These are phyloP conservation scores for Beris chalybata DNA, from an alignment of 2,888 invertebrate genomes.

Conservation along the genomic window DNA sequence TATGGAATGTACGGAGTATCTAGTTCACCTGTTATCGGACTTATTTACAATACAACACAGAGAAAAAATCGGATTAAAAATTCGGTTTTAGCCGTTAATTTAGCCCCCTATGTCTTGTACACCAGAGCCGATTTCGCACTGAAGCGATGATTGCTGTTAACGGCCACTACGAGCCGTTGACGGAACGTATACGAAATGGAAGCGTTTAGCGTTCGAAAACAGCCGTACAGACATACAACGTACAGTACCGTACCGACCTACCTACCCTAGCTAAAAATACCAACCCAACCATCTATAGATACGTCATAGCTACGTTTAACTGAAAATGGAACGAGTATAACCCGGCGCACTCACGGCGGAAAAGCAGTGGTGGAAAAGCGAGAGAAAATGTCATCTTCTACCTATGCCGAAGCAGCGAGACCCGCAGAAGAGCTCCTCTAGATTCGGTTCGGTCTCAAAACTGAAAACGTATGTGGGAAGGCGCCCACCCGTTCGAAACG, in stretches of 20 bases:
- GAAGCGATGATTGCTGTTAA: constrained; percentile 41
- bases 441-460: too few relatives aligned
- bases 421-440: too few relatives aligned
- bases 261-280: constrained; percentile 29
- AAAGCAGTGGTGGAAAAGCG: not conserved
- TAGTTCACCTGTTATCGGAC: too few relatives aligned
- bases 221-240: constrained; percentile 23
- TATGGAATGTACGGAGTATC: too few relatives aligned
- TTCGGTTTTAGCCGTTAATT: too few relatives aligned
- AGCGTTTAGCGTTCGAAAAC: constrained; percentile 22
- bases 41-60: too few relatives aligned
- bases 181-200: constrained; percentile 19
- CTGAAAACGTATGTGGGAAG: too few relatives aligned
- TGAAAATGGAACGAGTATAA: constrained; percentile 28
- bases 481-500: not conserved
- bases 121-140: constrained; percentile 42
- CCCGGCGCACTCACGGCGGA: constrained; percentile 18
- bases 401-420: constrained; percentile 21
- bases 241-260: constrained; percentile 9
- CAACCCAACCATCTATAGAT: constrained; percentile 25
- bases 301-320: constrained; percentile 27
- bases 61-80: too few relatives aligned
- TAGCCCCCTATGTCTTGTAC: constrained; percentile 34
- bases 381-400: constrained; percentile 27
- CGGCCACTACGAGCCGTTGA: constrained; percentile 40